A percentile compares a stretch with the other conserved stretches of the same genome.
phyloP scores from a whole-genome alignment of 2,888 invertebrate genomes.

The Xanthorhoe designata region DNA sequence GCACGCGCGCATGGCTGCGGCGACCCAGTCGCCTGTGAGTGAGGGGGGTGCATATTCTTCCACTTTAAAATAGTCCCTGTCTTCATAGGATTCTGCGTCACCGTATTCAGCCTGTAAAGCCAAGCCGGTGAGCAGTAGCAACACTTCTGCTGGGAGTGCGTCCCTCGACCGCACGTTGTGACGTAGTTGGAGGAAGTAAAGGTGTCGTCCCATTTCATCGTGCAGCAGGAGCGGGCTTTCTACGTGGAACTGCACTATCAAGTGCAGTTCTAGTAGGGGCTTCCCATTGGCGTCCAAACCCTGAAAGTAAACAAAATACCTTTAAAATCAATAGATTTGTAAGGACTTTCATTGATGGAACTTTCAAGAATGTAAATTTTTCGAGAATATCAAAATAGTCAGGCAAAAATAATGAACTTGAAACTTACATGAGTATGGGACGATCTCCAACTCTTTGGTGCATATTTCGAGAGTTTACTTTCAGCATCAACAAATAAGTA shows the following conservation, averaged over 20 bases:
- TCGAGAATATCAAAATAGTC: background rate
- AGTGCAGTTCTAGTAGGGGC: slow-evolving; percentile 94
- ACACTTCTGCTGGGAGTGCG: slow-evolving; percentile 86
- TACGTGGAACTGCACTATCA: slow-evolving; percentile 97
- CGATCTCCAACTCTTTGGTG: slow-evolving; percentile 98
- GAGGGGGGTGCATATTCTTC: slow-evolving; percentile 93
- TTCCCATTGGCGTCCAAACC: slow-evolving; percentile 96
- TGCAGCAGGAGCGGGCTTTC: slow-evolving; percentile 95
- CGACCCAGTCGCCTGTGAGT: slow-evolving; percentile 86
- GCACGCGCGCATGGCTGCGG: slow-evolving; percentile 88
- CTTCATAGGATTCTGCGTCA: slow-evolving; percentile 85
- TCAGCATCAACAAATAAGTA: slow-evolving; percentile 97
- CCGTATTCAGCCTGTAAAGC: slow-evolving; percentile 97
- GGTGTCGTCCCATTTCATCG: slow-evolving; percentile 96
- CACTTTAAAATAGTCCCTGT: slow-evolving; percentile 88
- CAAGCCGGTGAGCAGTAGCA: slow-evolving; percentile 93
- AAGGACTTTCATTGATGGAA: background rate
- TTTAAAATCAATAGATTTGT: background rate
- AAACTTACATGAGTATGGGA: slow-evolving; percentile 94
- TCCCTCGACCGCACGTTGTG: slow-evolving; percentile 92
- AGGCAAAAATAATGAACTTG: background rate
- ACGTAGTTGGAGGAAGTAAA: slow-evolving; percentile 97
- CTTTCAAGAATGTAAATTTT: background rate
- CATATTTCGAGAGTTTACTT: slow-evolving; percentile 98
- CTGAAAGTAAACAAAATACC: slow-evolving; percentile 70